These are phyloP conservation scores for Pachymerium ferrugineum DNA, from an alignment of 2,888 invertebrate species.

Conservation along the genomic window DNA sequence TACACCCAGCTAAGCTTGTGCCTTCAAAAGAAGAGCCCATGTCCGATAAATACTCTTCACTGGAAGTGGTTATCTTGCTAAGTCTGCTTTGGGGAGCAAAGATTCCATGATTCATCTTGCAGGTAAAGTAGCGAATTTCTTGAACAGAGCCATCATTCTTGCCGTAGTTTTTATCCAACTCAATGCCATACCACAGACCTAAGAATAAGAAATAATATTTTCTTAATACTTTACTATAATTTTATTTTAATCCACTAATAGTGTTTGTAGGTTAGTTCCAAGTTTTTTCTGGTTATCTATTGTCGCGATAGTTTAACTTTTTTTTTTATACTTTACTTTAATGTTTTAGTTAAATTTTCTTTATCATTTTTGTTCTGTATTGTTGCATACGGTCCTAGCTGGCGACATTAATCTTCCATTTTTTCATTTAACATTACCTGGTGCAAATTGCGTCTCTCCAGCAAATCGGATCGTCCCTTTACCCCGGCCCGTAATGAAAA, in stretches of 20 bases:
- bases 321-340: too few species aligned
- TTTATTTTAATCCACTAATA: too few species aligned
- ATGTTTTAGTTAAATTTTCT: not conserved
- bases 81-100: conserved; percentile 50
- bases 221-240: too few species aligned
- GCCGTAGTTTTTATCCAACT: conserved; percentile 49
- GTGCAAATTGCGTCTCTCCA: conserved; percentile 50
- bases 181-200: conserved; percentile 53
- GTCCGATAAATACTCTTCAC: conserved; percentile 33
- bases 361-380: not conserved
- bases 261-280: too few species aligned
- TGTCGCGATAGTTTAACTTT: too few species aligned
- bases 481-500: conserved; percentile 49
- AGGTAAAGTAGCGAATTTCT: conserved; percentile 50
- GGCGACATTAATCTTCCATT: not conserved
- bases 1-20: not conserved
- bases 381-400: not conserved
- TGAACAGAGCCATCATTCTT: conserved; percentile 52
- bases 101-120: conserved; percentile 49
- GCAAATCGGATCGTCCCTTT: conserved; percentile 48
- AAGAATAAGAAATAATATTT: too few species aligned
- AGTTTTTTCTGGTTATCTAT: too few species aligned
- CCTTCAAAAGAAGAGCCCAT: conserved; percentile 29
- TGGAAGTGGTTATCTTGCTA: conserved; percentile 38
- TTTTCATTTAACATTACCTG: conserved; percentile 42